A percentile compares a stretch with the other conserved stretches of the same genome.
Conservation (phyloP, 2,797 vertebrate genomes). For the Mallotus villosus region DNA sequence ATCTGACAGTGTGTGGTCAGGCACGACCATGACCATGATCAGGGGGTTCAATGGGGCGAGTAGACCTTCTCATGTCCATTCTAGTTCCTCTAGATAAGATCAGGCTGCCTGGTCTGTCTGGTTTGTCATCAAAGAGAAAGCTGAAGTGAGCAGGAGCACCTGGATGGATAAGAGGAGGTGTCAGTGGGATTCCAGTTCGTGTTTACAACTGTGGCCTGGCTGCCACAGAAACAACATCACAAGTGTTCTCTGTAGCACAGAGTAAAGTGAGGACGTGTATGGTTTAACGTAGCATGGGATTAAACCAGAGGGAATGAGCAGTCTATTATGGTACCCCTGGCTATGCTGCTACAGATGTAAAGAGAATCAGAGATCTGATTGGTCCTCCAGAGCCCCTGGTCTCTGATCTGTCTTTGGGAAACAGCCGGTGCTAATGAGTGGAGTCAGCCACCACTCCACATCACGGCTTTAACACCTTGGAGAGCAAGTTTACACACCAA, state of each 20-base stretch:
- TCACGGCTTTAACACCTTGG: background rate
- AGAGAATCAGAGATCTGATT: background rate
- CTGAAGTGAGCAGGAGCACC: background rate
- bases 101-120: background rate
- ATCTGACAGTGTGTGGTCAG: background rate
- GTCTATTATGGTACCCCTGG: background rate
- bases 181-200: background rate
- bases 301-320: background rate
- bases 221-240: background rate
- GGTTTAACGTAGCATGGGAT: too few species aligned
- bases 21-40: constrained; percentile 7
- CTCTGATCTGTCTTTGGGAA: background rate
- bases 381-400: background rate
- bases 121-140: constrained; percentile 3
- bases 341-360: background rate
- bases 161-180: background rate
- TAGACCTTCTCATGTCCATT: constrained; percentile 8
- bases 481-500: background rate
- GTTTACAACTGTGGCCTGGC: background rate
- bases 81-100: constrained; percentile 2
- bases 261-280: background rate
- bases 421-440: background rate
- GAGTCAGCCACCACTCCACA: constrained; percentile 2
- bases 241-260: background rate
- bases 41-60: constrained; percentile 1